Conservation (phyloP, 2,888 invertebrate species). For the Idaea straminata region DNA sequence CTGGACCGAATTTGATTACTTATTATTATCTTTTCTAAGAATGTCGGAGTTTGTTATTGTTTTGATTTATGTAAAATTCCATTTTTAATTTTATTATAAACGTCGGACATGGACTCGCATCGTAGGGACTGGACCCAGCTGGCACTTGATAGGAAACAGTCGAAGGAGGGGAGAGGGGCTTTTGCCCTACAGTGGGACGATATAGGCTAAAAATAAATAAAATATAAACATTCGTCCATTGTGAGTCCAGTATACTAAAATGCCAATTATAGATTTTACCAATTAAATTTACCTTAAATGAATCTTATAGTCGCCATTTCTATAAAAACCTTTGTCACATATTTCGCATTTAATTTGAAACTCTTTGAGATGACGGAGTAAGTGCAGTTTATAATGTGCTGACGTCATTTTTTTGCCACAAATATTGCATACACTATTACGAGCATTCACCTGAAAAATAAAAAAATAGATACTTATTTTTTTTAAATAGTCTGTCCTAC, state of each 20-base stretch:
- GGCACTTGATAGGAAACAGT: too few species aligned
- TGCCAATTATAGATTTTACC: constrained; percentile 2
- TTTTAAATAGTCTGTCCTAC: too few species aligned
- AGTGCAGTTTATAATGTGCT: constrained; percentile 53
- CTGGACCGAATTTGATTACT: too few species aligned
- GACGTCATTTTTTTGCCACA: constrained; percentile 52
- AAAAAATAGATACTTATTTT: too few species aligned
- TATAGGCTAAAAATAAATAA: too few species aligned
- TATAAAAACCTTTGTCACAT: constrained; percentile 61
- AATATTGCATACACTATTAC: constrained; percentile 46
- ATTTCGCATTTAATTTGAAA: constrained; percentile 44
- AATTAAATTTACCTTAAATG: constrained; percentile 51
- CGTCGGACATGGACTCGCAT: too few species aligned
- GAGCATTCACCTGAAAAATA: constrained; percentile 15
- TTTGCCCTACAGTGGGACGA: too few species aligned
- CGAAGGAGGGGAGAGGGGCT: too few species aligned
- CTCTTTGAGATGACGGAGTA: constrained; percentile 54
- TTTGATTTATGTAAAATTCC: too few species aligned
- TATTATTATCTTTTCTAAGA: too few species aligned
- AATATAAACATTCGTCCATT: not conserved
- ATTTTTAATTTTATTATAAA: not conserved
- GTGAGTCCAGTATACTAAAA: not conserved
- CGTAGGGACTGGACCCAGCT: too few species aligned
- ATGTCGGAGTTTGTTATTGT: too few species aligned
- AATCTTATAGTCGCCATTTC: constrained; percentile 42